Percentiles rank a stretch among this genome's conserved stretches.
Evolutionary conservation across 2,113 vertebrate genomes (phyloP).

Genomic region (Trichechus manatus): DNA sequence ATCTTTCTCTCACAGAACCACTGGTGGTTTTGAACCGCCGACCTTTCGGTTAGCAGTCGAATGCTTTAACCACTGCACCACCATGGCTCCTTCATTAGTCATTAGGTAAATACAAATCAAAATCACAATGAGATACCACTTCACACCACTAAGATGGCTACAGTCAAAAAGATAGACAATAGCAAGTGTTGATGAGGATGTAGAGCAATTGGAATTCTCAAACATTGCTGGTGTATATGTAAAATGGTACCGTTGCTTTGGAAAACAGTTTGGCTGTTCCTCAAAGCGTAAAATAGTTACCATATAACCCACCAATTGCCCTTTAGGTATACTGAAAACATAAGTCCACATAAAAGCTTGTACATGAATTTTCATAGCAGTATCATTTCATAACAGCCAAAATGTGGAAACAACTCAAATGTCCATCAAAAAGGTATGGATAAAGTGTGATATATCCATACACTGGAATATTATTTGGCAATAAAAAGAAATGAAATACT

Average conservation of each 20-base stretch:
- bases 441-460: not conserved
- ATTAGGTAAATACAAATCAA: slow-evolving; percentile 19
- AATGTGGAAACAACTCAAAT: no score
- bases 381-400: not conserved
- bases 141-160: not conserved
- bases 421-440: not conserved
- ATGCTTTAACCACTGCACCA: no score
- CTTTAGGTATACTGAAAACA: not conserved
- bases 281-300: slow-evolving; percentile 34
- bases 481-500: slow-evolving; percentile 40
- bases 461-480: not conserved
- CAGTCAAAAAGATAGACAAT: not conserved
- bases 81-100: no score
- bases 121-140: slow-evolving; percentile 32
- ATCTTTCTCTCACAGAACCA: not conserved
- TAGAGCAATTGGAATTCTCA: not conserved
- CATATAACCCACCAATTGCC: not conserved
- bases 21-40: no score
- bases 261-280: not conserved
- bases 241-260: not conserved
- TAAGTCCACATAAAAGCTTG: not conserved
- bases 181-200: not conserved
- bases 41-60: no score
- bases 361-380: not conserved
- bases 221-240: not conserved